These are phyloP conservation scores for Amphibalanus amphitrite DNA, from an alignment of 1,140 invertebrate genomes.

Conservation along the genomic window DNA sequence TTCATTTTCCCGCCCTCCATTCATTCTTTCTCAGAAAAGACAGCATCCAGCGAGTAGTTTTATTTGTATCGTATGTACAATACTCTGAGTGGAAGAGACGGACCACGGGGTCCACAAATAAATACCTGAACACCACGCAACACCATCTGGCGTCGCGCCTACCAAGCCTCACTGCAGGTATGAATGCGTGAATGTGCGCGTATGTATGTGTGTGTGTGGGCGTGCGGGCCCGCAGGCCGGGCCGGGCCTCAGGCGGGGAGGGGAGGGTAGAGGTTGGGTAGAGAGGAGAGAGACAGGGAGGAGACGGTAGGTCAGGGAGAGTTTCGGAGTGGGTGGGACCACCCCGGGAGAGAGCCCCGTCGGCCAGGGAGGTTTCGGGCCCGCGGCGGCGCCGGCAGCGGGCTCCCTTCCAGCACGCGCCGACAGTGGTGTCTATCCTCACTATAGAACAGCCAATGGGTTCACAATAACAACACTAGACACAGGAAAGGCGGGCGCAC, in stretches of 20 bases:
- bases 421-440: no score
- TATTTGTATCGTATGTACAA: slow-evolving; percentile 1
- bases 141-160: neutral
- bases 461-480: slow-evolving; percentile 1
- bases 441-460: neutral
- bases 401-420: no score
- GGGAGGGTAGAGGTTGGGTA: neutral
- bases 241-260: neutral
- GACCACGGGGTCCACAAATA: neutral
- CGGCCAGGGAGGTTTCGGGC: no score
- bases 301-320: neutral
- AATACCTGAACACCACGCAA: neutral
- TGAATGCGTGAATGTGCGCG: neutral
- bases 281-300: neutral
- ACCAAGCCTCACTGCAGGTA: neutral
- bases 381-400: no score
- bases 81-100: neutral
- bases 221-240: neutral
- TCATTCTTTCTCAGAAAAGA: neutral
- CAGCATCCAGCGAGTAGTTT: neutral
- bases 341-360: neutral
- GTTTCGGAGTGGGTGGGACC: neutral
- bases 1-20: no score
- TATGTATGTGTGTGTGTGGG: slow-evolving; percentile 3
- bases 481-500: neutral